Percentiles rank a stretch among this genome's conserved stretches.
Evolutionary conservation across 2,113 vertebrate genomes (phyloP).

Genomic region (Procavia capensis): DNA sequence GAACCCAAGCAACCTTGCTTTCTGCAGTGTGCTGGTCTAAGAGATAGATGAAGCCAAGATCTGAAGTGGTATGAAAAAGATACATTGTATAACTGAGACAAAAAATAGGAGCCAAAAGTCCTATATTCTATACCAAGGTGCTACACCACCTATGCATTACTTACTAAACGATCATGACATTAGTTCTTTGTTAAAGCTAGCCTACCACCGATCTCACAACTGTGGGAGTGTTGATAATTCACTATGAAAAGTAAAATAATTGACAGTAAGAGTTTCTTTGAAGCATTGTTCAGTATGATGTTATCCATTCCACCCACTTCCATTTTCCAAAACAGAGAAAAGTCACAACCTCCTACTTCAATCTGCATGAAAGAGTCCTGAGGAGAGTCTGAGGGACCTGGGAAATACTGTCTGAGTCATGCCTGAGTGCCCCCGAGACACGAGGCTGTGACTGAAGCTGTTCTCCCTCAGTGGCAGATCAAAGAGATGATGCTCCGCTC

Average conservation of each 20-base stretch:
- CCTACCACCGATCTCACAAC: not conserved
- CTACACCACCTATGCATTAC: not conserved
- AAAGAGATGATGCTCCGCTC: not conserved
- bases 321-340: not conserved
- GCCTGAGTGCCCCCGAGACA: not conserved
- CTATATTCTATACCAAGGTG: not conserved
- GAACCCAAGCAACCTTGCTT: not conserved
- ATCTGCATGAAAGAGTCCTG: not conserved
- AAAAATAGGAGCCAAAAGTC: not conserved
- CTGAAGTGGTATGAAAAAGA: not conserved
- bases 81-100: not conserved
- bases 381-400: not conserved
- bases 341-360: not conserved
- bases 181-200: not conserved
- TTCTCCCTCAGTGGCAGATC: not conserved
- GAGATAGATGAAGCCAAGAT: not conserved
- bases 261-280: not conserved
- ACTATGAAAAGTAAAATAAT: not conserved
- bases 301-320: not conserved
- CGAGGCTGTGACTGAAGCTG: not conserved
- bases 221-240: not conserved
- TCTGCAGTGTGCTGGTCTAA: not conserved
- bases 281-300: not conserved
- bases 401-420: not conserved
- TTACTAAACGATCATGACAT: not conserved